phyloP scores from a whole-genome alignment of 2,797 vertebrate species.

The Ammospiza maritima region DNA sequence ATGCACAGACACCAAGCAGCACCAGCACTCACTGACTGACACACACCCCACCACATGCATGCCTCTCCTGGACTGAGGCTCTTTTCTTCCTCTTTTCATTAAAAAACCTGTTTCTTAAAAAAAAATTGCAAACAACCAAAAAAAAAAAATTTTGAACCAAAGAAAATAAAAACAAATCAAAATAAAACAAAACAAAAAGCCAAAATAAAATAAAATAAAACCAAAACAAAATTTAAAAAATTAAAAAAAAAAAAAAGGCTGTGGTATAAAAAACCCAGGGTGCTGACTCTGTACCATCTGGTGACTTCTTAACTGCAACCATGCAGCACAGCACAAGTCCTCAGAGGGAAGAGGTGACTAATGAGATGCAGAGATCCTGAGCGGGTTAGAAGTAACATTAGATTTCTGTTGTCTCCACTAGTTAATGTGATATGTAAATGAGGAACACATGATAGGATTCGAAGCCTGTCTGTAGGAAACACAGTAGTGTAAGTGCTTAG shows the following conservation, averaged over 20 bases:
- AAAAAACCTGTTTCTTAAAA: background rate
- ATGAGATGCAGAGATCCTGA: background rate
- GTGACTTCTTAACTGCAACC: background rate
- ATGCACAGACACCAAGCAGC: fast-evolving
- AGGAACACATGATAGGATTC: background rate
- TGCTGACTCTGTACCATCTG: background rate
- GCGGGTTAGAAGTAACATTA: constrained; percentile 4
- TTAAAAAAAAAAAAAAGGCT: background rate
- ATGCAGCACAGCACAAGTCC: background rate
- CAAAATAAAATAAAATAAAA: too few relatives aligned
- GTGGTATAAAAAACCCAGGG: background rate
- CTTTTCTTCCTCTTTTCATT: background rate
- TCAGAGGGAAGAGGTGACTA: background rate
- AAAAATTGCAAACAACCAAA: background rate
- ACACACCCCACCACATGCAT: fast-evolving
- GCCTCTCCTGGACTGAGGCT: background rate
- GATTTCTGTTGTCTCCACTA: constrained; percentile 30
- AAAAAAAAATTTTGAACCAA: background rate
- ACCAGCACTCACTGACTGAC: background rate
- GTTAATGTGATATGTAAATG: constrained; percentile 34
- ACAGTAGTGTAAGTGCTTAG: background rate
- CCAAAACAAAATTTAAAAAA: too few relatives aligned
- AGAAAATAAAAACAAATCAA: background rate
- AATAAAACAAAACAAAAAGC: background rate
- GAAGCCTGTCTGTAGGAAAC: background rate